phyloP scores from a whole-genome alignment of 35 echinoderm and acorn worm species.

The Patiria miniata region DNA sequence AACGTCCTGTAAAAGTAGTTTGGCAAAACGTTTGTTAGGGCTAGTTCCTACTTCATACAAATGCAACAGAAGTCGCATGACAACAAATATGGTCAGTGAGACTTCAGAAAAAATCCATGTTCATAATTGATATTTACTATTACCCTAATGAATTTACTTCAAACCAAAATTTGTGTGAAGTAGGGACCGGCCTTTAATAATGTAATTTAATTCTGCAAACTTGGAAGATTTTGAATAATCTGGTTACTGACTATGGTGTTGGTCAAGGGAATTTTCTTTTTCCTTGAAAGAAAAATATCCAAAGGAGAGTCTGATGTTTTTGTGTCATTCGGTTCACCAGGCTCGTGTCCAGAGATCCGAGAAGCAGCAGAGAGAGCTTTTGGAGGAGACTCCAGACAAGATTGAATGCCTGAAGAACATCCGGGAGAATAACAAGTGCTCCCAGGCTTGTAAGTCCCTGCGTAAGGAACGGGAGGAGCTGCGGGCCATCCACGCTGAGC shows the following conservation, averaged over 20 bases:
- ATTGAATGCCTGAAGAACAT: conserved; percentile 41
- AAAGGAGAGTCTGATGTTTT: neutral
- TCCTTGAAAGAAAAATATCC: neutral
- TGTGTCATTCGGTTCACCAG: conserved; percentile 7
- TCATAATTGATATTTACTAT: neutral
- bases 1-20: too few relatives aligned
- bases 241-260: too few relatives aligned
- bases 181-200: too few relatives aligned
- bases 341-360: conserved; percentile 47
- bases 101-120: neutral
- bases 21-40: too few relatives aligned
- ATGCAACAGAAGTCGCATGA: too few relatives aligned
- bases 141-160: neutral
- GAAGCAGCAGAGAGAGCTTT: conserved; percentile 6
- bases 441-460: conserved; percentile 35
- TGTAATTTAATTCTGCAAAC: too few relatives aligned
- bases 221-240: too few relatives aligned
- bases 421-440: conserved; percentile 17
- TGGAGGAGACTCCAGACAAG: neutral
- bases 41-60: too few relatives aligned
- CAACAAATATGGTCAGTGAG: too few relatives aligned
- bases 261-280: neutral
- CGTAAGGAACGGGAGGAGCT: conserved; percentile 6
- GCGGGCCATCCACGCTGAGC: conserved; percentile 35
- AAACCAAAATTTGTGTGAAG: neutral